Evolutionary conservation across 2,888 invertebrate species (phyloP), one percentile per base, ranked within the genome.

Genomic region (Galerucella pusilla): DNA sequence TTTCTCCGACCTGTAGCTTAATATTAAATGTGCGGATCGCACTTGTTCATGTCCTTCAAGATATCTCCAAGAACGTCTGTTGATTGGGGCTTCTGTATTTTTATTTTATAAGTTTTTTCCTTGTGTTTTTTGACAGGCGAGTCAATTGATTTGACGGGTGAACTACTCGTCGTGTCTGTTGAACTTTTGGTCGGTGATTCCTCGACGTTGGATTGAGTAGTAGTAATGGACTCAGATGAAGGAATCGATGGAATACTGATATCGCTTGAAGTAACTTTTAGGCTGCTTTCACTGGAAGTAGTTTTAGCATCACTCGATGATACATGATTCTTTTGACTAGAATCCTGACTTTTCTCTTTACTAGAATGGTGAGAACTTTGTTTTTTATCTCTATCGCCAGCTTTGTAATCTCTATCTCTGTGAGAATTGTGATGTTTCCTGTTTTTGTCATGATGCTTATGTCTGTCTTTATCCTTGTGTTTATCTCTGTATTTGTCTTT

Each of bases 31-130:
- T 83, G 84, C 60, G 84, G 85, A 81, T 86, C 85, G 77, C 84
- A 84, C 75, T 85, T 86, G 76, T 85, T 86, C 88, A 88, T 88
- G 77, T 85, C 84, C 79, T 87, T 87, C 65, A 88, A 78, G 74
- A 88, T 88, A 82, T 88, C 87, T 64, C 88, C 88, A 63, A 88
- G 82, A 64, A 88, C 82, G 78, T 88, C 88, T 20, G 86, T 83
- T 9, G 86, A 86, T 70, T 84, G 84, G 20, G 85, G 84, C 60
- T 82, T 80, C 74, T 82, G 75, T 66, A 84, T 82, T 80, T 86
- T 85, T 66, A 84, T 79, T 80, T 84, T 85, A 64, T 80, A 75
- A 2, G 82, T 74, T 77, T 83, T 83, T 54, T 83, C 81, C 25
- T 82, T 80, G 28, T 78, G 79, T 79, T 85, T 85, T 71, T 67